Conservation (phyloP, 2,888 invertebrate genomes). For the Therioaphis trifolii region DNA sequence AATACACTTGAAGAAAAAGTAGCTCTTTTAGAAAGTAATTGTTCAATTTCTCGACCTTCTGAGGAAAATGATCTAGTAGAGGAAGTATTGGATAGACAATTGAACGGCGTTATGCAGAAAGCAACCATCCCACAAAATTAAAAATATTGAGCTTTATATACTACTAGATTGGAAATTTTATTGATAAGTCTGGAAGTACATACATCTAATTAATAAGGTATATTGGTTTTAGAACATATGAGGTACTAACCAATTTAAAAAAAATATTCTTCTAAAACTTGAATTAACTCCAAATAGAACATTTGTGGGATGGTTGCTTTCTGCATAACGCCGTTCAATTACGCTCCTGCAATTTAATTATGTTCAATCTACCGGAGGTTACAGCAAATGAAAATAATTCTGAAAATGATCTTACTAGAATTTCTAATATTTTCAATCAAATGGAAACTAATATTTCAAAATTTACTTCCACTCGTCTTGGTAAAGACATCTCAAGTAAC, state of each 20-base stretch:
- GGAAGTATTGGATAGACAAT: neutral
- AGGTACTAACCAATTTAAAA: too few species aligned
- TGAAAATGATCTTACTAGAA: neutral
- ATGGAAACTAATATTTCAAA: neutral
- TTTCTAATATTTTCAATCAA: neutral
- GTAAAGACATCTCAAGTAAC: neutral
- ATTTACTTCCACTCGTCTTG: constrained; percentile 5
- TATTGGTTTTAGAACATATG: too few species aligned
- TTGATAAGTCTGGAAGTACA: too few species aligned
- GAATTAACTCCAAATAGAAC: too few species aligned
- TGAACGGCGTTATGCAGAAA: too few species aligned
- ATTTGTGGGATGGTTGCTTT: too few species aligned
- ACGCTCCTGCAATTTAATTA: constrained; percentile 4
- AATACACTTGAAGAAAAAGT: neutral
- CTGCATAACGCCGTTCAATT: too few species aligned
- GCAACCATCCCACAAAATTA: too few species aligned
- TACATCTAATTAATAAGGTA: too few species aligned
- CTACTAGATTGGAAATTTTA: too few species aligned
- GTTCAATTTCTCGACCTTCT: neutral
- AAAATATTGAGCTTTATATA: too few species aligned
- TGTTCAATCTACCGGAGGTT: constrained; percentile 1
- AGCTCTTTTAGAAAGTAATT: neutral
- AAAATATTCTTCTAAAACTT: too few species aligned
- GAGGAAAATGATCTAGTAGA: neutral
- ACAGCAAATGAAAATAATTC: neutral